Evolutionary conservation across 2,888 invertebrate species (phyloP), one percentile per base, ranked within the genome.

Genomic region (Tipula lateralis): DNA sequence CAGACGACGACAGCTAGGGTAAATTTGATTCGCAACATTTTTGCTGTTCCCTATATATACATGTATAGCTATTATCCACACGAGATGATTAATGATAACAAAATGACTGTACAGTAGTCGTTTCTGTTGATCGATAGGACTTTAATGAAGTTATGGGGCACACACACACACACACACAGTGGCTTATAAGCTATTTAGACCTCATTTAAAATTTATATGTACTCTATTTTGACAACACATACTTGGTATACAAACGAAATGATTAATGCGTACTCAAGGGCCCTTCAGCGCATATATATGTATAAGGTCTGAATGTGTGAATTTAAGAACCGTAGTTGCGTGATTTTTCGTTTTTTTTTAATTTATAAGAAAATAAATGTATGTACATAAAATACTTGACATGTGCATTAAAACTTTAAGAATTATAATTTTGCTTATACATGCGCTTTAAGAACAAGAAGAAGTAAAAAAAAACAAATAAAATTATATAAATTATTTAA

Each of bases 321-420:
- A 39, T 39, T n/a, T n/a, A n/a, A 39, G 13, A 44, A 66, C 66
- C 66, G 24, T 19, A 66, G 66, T 66, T 66, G 66, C 66, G 66
- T 66, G 66, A 66, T 66, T 66, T 44, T 44, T 44, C 16, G 3
- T n/a, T 44, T 44, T 19, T 24, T 66, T 66, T 24, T 24, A 66
- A 66, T 66, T 66, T 66, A 66, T 66, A 19, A 66, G 66, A 66
- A 66, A n/a, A n/a, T n/a, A n/a, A n/a, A n/a, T n/a, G n/a, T n/a
- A n/a, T n/a, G n/a, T 66, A 66, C 24, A 66, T 2, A 66, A 66
- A 66, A 66, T 66, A 66, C 66, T 66, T 66, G 66, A 66, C 66
- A 66, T 66, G 24, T 66, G 66, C 66, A 66, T 66, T 66, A 24
- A 66, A 66, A 66, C 19, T 66, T 7, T 19, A 24, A 24, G 12